Evolutionary conservation across 2,113 vertebrate genomes (phyloP), one percentile per base, ranked within the genome.

Genomic region (Symphodus melops): DNA sequence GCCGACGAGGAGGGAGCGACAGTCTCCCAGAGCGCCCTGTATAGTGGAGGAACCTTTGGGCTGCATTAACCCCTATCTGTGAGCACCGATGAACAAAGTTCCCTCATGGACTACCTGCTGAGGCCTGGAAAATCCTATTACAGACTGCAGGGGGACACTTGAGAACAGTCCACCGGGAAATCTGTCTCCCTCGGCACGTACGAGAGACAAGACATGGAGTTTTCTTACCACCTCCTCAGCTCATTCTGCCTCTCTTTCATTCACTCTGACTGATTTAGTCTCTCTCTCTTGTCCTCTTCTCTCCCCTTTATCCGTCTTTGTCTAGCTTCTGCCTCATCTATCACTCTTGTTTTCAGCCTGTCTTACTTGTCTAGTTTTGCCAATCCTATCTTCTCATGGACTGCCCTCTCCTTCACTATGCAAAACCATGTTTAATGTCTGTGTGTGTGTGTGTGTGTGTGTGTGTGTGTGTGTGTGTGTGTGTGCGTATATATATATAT

Each of bases 1-100:
- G 95, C 96, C 94, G 94, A 94, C 94, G 90, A 89, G 90, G 89
- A 94, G 93, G 86, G 88, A 89, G 84, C 25, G 36, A 75, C 91
- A 83, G 89, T 84, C 90, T 93, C 91, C 75, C 89, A 87, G 77
- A 0, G 74, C 81, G 81, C 89, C 82, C 28, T 20, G 82, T 49
- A 80, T 46, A 89, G 77, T 68, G 65, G 36, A 72, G 72, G 66
- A 90, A 87, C 86, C 88, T 89, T 88, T 89, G 79, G 88, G 81
- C 75, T 84, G 57, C 82, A 64, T 86, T 90, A 92, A 92, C 91
- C 90, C 89, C 85, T 86, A 90, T 92, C 90, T 90, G 86, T 75
- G 86, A 91, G 86, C 63, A n/a, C 69, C 72, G 49, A 59, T 9
- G 61, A 90, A 92, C 87, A 89, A 89, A 89, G 89, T 91, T 88